Evolutionary conservation across 2,113 vertebrate genomes (phyloP), one percentile per base, ranked within the genome.

Genomic region (Tragulus kanchil): DNA sequence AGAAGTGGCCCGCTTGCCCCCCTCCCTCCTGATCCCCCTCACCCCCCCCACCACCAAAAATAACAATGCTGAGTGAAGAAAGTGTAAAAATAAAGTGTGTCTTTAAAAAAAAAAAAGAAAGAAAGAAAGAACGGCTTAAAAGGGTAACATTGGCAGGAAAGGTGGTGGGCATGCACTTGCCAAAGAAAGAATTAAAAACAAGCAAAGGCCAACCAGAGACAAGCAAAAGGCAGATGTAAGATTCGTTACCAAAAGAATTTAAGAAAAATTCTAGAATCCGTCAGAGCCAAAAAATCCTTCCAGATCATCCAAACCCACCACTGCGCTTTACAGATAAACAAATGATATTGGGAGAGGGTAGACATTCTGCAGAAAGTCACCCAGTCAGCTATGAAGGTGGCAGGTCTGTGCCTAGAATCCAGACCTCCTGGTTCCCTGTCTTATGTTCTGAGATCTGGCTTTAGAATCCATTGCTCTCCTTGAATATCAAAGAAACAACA

Each of bases 241-340:
- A 10, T 28, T 85, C 84, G 64, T 69, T 96, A 48, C 62, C 16
- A 31, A 64, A 87, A 88, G 12, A 12, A 65, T 8, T 54, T 85
- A 48, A 69, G 36, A 87, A 83, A 94, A 92, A 50, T 81, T 45
- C 61, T 45, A 85, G 36, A 87, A 83, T 71, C 79, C 65, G 87
- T 93, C n/a, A 90, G 45, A 94, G 19, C 13, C 67, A 65, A 89
- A 85, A 93, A 3, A 1, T 81, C 54, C 58, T 61, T 73, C 56
- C 31, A 58, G 25, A n/a, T 64, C 58, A 97, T 25, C 26, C 13
- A 65, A 85, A 90, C 6, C 3, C 25, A 71, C 67, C 36, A 62
- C 1, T 36, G 31, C n/a, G 4, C 59, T 92, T 96, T 84, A 88
- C 10, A 92, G 45, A 78, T 42, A 82, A 86, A 87, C 58, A 73